Evolutionary conservation across 2,888 invertebrate genomes (phyloP), one percentile per base, ranked within the genome.

Genomic region (Allolobophora icterica): DNA sequence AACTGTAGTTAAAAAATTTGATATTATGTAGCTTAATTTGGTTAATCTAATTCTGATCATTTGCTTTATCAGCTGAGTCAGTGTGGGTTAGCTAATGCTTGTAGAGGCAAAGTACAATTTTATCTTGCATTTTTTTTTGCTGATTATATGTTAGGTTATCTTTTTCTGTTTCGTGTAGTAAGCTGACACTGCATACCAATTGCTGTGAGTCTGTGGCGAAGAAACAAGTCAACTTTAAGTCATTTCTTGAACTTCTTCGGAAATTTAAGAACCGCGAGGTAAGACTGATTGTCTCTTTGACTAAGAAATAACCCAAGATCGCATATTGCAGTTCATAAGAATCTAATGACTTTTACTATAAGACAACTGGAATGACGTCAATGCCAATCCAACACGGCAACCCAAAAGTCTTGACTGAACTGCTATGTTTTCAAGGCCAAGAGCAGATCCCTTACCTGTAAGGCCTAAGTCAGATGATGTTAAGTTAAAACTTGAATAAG

Each of bases 121-220:
- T 35, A 19, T 35, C 34, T 19, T 87, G n/a, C 21, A 0, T 17
- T 24, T 35, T 35, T 52, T 17, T 52, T 24, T 4, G 24, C 19
- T 34, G 19, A 35, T 34, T 21, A 8, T 38, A 24, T 6, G 13
- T 34, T 35, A 34, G 19, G 8, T 4, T 19, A 40, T 35, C 11
- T 11, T 90, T 33, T 42, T 87, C 71, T 92, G 90, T 97, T 92
- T 96, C 71, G n/a, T 71, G 97, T 87, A 98, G 98, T 94, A 97
- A 97, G 92, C 96, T 98, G 91, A 98, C 98, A 0, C 97, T 97
- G 19, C 97, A 97, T 92, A 96, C 96, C 92, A 96, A 96, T 90
- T 97, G 97, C 93, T 97, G 97, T 94, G 96, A 96, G 92, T 96
- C 96, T 93, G 96, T 98, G 93, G 96, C 94, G 17, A 94, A 96